Percentiles rank a stretch among this genome's conserved stretches.
These are phyloP conservation scores for Trachelipus rathkii DNA, from an alignment of 1,140 invertebrate genomes.

Conservation along the genomic window DNA sequence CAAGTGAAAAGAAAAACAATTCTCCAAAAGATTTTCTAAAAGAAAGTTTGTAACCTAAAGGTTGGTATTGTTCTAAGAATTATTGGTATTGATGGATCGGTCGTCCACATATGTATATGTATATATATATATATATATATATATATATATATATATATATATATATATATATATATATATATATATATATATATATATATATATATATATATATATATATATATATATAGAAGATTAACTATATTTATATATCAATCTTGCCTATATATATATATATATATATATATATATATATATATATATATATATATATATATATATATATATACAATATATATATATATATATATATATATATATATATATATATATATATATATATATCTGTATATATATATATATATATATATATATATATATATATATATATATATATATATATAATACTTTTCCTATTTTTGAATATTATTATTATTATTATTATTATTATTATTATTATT, in stretches of 20 bases:
- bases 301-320: neutral
- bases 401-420: slow-evolving; percentile 15
- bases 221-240: too few species aligned
- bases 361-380: neutral
- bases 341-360: neutral
- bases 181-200: neutral
- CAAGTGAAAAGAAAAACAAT: too few species aligned
- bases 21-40: too few species aligned
- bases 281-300: neutral
- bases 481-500: neutral
- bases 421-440: slow-evolving; percentile 14
- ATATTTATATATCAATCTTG: too few species aligned
- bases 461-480: neutral
- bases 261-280: neutral
- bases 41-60: too few species aligned
- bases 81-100: too few species aligned
- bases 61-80: too few species aligned
- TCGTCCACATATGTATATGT: too few species aligned
- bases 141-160: too few species aligned
- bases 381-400: slow-evolving; percentile 11
- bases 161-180: too few species aligned
- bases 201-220: too few species aligned
- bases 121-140: too few species aligned
- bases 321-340: neutral
- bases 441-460: neutral